Base-by-base conservation (phyloP, 2,113 vertebrate species). In the Mesembrinibis cayennensis region DNA sequence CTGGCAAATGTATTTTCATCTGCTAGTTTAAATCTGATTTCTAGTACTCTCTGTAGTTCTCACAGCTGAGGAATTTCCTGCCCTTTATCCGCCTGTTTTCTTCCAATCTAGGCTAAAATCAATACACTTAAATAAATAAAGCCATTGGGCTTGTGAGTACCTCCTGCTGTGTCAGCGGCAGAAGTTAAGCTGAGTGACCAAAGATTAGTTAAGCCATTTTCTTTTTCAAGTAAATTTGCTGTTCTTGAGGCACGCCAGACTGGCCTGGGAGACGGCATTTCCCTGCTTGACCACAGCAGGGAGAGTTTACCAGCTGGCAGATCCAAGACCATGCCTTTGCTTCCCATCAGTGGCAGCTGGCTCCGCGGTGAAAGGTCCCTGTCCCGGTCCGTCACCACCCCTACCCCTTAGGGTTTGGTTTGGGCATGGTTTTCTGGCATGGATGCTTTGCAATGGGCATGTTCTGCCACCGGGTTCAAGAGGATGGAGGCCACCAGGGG, bases 91-190 rank as follows among this genome's bases (percentile, higher is more conserved):
- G 7, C 47, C 89, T 77, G 69, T 95, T 96, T 97, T 94, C 85
- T 90, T 96, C 90, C 95, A 95, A 97, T 96, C 90, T 69, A 47
- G 87, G 58, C 70, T 96, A 93, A 96, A 96, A 97, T 98, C 95
- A 96, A 96, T 96, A 94, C 85, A 85, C 95, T 97, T 96, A 95
- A 97, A 97, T 96, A 97, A 97, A 96, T 95, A 97, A 96, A 97
- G 94, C 86, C 63, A 92, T 67, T 47, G 84, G 80, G 93, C 62
- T 78, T 74, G 58, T 2, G 1, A 95, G 58, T 94, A 58, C 89
- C 85, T 93, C 93, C 91, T 96, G 96, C 94, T 96, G 94, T 90
- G 89, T 93, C 91, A 91, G 91, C 85, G 0, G 55, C 91, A 94
- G 40, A 53, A 87, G 67, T 79, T 92, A 96, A 96, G 85, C 95